These are phyloP conservation scores for Podilymbus podiceps DNA, from an alignment of 2,113 vertebrate species.

Conservation along the genomic window DNA sequence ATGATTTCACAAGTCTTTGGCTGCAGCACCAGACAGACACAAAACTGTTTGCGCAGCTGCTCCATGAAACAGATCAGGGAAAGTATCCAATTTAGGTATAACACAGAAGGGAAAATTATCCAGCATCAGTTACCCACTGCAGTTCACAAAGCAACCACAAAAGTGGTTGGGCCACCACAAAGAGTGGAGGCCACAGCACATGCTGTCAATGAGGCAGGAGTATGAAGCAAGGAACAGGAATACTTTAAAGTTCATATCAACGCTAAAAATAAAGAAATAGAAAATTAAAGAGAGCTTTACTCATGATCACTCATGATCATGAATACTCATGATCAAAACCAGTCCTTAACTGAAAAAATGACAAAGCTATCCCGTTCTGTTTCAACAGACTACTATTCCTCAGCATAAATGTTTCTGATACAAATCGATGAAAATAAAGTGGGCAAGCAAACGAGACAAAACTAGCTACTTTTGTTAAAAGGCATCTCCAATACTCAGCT, in stretches of 20 bases:
- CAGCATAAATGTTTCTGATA: background rate
- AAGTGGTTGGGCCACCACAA: background rate
- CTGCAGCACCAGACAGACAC: background rate
- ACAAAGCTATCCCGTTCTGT: background rate
- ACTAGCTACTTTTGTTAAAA: background rate
- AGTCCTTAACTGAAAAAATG: background rate
- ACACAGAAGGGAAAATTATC: background rate
- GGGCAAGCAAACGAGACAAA: background rate
- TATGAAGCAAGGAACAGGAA: background rate
- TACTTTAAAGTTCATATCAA: background rate
- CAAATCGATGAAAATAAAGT: background rate
- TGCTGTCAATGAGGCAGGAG: background rate
- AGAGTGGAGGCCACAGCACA: background rate
- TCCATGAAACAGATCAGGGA: background rate
- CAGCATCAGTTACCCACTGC: background rate
- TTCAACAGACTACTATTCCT: background rate
- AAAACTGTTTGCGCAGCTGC: conserved; percentile 29
- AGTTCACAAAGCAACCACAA: background rate
- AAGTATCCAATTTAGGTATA: conserved; percentile 18
- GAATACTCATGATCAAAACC: background rate
- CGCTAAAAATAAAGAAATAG: background rate
- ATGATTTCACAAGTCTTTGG: background rate
- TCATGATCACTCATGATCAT: background rate
- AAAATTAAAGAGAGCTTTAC: background rate
- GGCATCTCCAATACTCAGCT: background rate